Evolutionary conservation across 2,888 invertebrate genomes (phyloP).

Genomic region (Autographa gamma): DNA sequence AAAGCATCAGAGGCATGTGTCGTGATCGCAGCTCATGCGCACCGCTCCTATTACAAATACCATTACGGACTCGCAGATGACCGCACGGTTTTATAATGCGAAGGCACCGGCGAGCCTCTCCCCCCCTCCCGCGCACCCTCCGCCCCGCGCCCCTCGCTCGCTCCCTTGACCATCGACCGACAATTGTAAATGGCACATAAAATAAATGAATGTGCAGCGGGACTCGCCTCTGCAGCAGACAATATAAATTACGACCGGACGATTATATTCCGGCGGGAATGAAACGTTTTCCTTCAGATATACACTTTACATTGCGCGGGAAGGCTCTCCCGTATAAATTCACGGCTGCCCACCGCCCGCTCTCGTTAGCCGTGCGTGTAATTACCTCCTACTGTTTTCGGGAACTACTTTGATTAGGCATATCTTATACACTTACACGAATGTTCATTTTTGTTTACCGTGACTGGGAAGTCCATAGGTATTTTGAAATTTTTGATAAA

Average conservation of each 20-base stretch:
- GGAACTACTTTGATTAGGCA: constrained; percentile 74
- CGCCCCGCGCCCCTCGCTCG: constrained; percentile 71
- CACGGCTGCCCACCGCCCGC: constrained; percentile 68
- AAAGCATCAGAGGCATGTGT: constrained; percentile 83
- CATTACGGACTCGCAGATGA: constrained; percentile 88
- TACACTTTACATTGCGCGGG: constrained; percentile 77
- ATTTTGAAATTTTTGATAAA: too few species aligned
- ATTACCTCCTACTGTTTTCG: constrained; percentile 76
- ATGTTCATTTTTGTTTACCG: constrained; percentile 9
- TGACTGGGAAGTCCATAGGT: too few species aligned
- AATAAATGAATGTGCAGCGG: constrained; percentile 90
- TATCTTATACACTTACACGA: constrained; percentile 45
- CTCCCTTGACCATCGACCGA: constrained; percentile 90
- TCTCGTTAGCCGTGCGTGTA: constrained; percentile 81
- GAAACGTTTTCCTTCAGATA: constrained; percentile 87
- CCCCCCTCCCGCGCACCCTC: constrained; percentile 67
- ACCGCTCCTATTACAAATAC: constrained; percentile 85
- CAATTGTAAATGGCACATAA: constrained; percentile 90
- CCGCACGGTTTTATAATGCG: constrained; percentile 89
- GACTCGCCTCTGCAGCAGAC: constrained; percentile 90
- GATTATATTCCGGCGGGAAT: constrained; percentile 89
- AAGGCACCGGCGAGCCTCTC: constrained; percentile 80
- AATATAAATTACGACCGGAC: constrained; percentile 90
- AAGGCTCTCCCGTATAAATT: constrained; percentile 68
- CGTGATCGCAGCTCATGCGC: constrained; percentile 81